phyloP scores from a whole-genome alignment of 2,888 invertebrate genomes.

The Shargacucullia verbasci region DNA sequence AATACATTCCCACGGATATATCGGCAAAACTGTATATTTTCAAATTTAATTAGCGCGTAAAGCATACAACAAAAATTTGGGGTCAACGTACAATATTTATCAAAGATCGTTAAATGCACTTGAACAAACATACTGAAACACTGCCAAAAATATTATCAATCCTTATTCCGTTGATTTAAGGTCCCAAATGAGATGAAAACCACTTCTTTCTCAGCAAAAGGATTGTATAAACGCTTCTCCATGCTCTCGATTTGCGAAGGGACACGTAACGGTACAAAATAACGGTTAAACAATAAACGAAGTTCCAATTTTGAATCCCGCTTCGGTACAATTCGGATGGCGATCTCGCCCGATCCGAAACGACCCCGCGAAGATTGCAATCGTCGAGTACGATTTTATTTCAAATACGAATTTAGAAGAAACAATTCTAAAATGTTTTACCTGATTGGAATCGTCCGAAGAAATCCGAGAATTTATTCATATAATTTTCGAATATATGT shows the following conservation, averaged over 20 bases:
- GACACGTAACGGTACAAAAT: slow-evolving; percentile 80
- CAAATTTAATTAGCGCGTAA: slow-evolving; percentile 45
- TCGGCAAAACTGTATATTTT: slow-evolving; percentile 23
- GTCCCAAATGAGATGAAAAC: slow-evolving; percentile 19
- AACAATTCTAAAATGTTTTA: slow-evolving; percentile 55
- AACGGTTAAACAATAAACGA: slow-evolving; percentile 80
- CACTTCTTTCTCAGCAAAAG: slow-evolving; percentile 30
- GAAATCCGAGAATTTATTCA: slow-evolving; percentile 35
- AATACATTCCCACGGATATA: slow-evolving; percentile 28
- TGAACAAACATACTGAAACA: slow-evolving; percentile 15
- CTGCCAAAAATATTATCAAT: not conserved
- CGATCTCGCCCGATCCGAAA: slow-evolving; percentile 64
- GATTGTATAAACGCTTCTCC: slow-evolving; percentile 41
- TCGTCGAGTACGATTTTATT: slow-evolving; percentile 59
- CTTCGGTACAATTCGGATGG: slow-evolving; percentile 63
- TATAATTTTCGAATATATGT: slow-evolving; percentile 13
- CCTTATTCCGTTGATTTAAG: slow-evolving; percentile 13
- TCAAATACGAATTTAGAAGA: slow-evolving; percentile 57
- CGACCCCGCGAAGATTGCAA: slow-evolving; percentile 66
- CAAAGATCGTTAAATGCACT: slow-evolving; percentile 58
- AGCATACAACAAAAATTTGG: slow-evolving; percentile 42
- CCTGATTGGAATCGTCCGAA: slow-evolving; percentile 52
- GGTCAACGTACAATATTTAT: slow-evolving; percentile 57
- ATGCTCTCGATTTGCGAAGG: slow-evolving; percentile 78
- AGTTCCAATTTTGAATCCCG: slow-evolving; percentile 71